phyloP scores from a whole-genome alignment of 2,113 vertebrate species.

The Eptesicus fuscus region DNA sequence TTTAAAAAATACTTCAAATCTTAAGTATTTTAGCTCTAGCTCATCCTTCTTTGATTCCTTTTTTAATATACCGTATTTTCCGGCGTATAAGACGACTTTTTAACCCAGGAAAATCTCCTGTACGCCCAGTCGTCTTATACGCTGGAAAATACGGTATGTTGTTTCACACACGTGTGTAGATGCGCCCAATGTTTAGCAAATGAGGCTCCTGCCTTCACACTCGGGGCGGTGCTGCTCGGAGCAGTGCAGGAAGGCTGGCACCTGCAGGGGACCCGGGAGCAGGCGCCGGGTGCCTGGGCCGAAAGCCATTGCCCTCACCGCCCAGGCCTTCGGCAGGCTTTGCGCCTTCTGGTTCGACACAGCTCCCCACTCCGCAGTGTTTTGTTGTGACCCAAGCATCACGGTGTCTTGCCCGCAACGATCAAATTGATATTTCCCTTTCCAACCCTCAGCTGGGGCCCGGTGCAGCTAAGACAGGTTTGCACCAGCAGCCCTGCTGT shows the following conservation, averaged over 20 bases:
- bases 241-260: background rate
- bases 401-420: background rate
- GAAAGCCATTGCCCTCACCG: no score
- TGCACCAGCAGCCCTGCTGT: background rate
- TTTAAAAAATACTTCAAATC: background rate
- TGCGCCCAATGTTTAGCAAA: background rate
- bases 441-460: background rate
- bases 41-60: background rate
- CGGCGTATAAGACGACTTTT: no score
- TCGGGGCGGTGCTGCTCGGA: background rate
- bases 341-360: background rate
- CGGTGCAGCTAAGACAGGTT: background rate
- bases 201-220: background rate
- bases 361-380: background rate
- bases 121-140: no score
- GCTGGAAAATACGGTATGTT: no score
- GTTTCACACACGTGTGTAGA: background rate
- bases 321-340: background rate
- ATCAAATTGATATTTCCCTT: background rate
- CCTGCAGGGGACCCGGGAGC: no score
- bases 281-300: no score
- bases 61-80: no score
- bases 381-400: background rate
- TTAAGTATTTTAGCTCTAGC: background rate
- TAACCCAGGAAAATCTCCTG: no score